phyloP scores from a whole-genome alignment of 1,140 invertebrate species.

The Belonocnema kinseyi region DNA sequence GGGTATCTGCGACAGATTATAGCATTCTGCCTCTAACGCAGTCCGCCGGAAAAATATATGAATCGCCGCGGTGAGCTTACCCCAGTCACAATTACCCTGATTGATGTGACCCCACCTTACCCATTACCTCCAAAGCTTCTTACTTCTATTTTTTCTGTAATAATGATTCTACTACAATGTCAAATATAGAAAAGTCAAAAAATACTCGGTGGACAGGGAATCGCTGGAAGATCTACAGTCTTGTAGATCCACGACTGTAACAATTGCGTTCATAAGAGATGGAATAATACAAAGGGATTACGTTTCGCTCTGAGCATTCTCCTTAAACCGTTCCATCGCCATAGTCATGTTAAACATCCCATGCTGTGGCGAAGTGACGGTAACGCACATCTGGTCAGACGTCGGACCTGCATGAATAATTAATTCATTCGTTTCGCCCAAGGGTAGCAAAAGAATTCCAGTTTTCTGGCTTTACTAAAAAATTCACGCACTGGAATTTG shows the following conservation, averaged over 20 bases:
- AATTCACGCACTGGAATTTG: neutral
- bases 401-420: constrained; percentile 57
- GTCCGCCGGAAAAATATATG: no score
- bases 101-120: no score
- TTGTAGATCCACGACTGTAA: neutral
- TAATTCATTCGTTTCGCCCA: constrained; percentile 53
- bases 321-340: constrained; percentile 42
- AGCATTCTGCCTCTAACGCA: no score
- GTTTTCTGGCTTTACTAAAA: constrained; percentile 32
- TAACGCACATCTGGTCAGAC: constrained; percentile 53
- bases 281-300: constrained; percentile 40
- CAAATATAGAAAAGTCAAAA: no score
- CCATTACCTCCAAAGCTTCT: no score
- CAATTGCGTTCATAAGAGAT: constrained; percentile 11
- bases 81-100: no score
- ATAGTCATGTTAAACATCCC: constrained; percentile 57
- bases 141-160: no score
- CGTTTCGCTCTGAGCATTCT: constrained; percentile 39
- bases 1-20: no score
- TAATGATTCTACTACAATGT: no score
- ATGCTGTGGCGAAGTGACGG: constrained; percentile 48
- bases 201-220: no score
- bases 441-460: constrained; percentile 43
- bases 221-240: no score
- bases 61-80: no score